phyloP scores from a whole-genome alignment of 2,888 invertebrate genomes.

The Lasioglossum morio region DNA sequence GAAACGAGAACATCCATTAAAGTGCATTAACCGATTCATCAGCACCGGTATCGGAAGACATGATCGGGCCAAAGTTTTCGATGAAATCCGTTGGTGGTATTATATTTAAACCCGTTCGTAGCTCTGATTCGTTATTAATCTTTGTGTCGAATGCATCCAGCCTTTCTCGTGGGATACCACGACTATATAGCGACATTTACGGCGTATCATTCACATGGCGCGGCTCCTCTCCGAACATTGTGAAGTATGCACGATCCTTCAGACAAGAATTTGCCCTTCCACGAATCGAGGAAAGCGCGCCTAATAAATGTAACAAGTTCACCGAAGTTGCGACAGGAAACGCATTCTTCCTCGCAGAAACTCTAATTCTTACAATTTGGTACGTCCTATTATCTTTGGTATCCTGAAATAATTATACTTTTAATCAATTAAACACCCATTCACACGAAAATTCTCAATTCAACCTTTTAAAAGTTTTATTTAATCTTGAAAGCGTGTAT shows the following conservation, averaged over 20 bases:
- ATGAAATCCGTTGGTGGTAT: constrained; percentile 42
- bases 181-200: constrained; percentile 71
- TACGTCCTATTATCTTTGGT: neutral
- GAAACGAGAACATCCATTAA: constrained; percentile 14
- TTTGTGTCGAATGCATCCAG: constrained; percentile 57
- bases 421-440: neutral
- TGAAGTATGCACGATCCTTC: constrained; percentile 54
- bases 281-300: constrained; percentile 23
- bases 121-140: constrained; percentile 67
- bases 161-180: constrained; percentile 71
- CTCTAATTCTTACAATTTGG: neutral
- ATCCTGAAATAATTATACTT: neutral
- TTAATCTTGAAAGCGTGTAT: neutral
- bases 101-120: constrained; percentile 26
- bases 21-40: constrained; percentile 21
- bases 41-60: constrained; percentile 25
- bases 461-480: neutral
- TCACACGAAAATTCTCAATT: neutral
- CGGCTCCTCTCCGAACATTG: constrained; percentile 40
- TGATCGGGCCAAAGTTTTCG: constrained; percentile 33
- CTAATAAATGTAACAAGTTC: constrained; percentile 26
- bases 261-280: constrained; percentile 33
- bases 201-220: constrained; percentile 67
- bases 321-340: neutral
- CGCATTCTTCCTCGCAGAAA: neutral